Evolutionary conservation across 1,140 invertebrate genomes (phyloP).

Genomic region (Ptiloglossa arizonensis): DNA sequence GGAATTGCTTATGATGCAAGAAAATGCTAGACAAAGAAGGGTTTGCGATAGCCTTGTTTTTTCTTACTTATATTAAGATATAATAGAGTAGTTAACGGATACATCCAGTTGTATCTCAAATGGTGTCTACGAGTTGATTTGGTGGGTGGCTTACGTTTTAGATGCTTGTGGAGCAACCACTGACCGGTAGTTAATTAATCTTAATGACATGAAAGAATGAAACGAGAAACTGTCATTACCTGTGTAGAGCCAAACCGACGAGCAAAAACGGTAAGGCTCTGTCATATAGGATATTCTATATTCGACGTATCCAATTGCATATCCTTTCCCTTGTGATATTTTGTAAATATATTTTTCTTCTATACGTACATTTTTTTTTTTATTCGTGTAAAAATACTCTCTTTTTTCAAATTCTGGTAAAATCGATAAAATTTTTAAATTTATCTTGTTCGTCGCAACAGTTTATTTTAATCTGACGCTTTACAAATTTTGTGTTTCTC

Average conservation of each 20-base stretch:
- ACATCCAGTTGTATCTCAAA: not conserved
- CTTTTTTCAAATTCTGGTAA: not conserved
- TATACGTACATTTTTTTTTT: too few species aligned
- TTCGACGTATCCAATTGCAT: not conserved
- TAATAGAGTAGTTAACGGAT: not conserved
- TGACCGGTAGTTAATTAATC: slow-evolving; percentile 73
- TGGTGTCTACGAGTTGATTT: slow-evolving; percentile 46
- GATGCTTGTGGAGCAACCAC: slow-evolving; percentile 69
- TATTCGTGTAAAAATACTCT: too few species aligned
- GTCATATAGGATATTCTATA: not conserved
- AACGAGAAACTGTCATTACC: slow-evolving; percentile 81
- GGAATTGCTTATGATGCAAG: not conserved
- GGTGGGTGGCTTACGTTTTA: slow-evolving; percentile 63
- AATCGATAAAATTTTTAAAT: not conserved
- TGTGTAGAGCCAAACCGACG: slow-evolving; percentile 79
- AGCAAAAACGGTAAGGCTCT: slow-evolving; percentile 78
- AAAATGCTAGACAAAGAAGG: slow-evolving; percentile 1
- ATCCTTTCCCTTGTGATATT: not conserved
- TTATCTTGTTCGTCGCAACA: not conserved
- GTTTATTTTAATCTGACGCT: not conserved
- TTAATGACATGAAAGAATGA: slow-evolving; percentile 81
- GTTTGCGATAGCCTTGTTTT: not conserved
- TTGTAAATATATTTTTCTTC: not conserved
- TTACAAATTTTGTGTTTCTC: not conserved
- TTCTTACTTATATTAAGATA: not conserved